Base-by-base conservation (phyloP, 2,888 invertebrate genomes). In the Lycophotia porphyrea region DNA sequence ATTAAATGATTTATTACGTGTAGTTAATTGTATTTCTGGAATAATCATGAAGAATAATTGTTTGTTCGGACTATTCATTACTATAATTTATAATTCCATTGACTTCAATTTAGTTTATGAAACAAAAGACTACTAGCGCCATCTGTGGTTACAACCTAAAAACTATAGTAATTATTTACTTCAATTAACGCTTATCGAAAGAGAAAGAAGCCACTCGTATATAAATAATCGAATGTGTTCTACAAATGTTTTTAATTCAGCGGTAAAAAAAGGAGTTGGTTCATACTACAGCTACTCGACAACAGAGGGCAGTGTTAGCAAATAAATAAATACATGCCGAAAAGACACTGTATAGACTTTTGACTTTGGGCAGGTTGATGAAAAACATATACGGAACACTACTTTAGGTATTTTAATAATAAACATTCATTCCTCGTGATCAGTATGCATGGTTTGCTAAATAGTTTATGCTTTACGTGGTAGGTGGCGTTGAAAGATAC, bases 301-400 rank as follows among this genome's bases (percentile, higher is more conserved):
- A 74, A 74, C 15, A 86, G 86, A 86, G 67, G 86, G 80, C 84
- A 75, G 36, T 71, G 44, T 31, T 47, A 15, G 7, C 11, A 55
- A 70, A 13, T 34, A 44, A 5, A 7, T 27, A 24, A 44, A 68
- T 11, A 5, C 34, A 42, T 44, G 15, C 0, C 8, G 15, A n/a
- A 39, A 61, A n/a, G n/a, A 36, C 61, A 0, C 36, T 36, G 36
- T 24, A 61, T n/a, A 15, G 7, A n/a, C 15, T 15, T 52, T 24
- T 52, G n/a, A 11, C 24, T n/a, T 65, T 27, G 24, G 4, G 0
- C 3, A 71, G 8, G 21, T 31, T 18, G 31, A 9, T 31, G 31
- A 4, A 58, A 31, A 31, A 58, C 4, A 31, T 31, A 21, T 5
- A 31, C 58, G 4, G 58, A 31, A 31, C 21, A 21, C 31, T 31